These are phyloP conservation scores for Polydesmus complanatus DNA, from an alignment of 2,888 invertebrate species.

Conservation along the genomic window DNA sequence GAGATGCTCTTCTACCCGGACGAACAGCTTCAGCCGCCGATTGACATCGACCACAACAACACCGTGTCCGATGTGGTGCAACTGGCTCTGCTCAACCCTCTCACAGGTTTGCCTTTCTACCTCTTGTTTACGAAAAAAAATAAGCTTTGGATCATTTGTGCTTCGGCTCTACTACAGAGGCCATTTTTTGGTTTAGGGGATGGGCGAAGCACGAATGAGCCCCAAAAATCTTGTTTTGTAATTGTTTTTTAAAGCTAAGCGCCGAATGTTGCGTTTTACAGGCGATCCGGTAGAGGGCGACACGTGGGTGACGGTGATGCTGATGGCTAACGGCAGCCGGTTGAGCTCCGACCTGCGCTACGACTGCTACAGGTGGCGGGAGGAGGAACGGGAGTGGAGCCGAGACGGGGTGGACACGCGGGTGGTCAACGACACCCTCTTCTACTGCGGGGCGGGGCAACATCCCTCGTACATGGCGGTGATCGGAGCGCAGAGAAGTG, in stretches of 20 bases:
- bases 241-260: too few species aligned
- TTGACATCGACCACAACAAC: constrained; percentile 8
- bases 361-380: constrained; percentile 11
- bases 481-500: constrained; percentile 10
- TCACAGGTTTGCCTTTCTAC: background rate
- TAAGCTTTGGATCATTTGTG: background rate
- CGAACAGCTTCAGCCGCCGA: background rate
- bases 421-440: background rate
- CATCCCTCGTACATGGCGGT: constrained; percentile 1
- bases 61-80: constrained; percentile 12
- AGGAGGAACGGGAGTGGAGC: background rate
- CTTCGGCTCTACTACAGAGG: background rate
- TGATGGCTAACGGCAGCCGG: background rate
- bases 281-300: background rate
- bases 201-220: background rate
- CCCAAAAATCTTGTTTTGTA: too few species aligned
- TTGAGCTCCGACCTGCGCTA: constrained; percentile 3
- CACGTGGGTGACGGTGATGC: background rate
- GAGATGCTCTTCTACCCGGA: constrained; percentile 13
- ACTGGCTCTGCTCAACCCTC: constrained; percentile 9
- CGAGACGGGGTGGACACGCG: background rate
- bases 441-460: background rate
- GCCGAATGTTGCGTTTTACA: too few species aligned
- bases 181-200: background rate
- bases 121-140: background rate